Base-by-base conservation (phyloP, 2,113 vertebrate genomes). In the Globicephala melas region DNA sequence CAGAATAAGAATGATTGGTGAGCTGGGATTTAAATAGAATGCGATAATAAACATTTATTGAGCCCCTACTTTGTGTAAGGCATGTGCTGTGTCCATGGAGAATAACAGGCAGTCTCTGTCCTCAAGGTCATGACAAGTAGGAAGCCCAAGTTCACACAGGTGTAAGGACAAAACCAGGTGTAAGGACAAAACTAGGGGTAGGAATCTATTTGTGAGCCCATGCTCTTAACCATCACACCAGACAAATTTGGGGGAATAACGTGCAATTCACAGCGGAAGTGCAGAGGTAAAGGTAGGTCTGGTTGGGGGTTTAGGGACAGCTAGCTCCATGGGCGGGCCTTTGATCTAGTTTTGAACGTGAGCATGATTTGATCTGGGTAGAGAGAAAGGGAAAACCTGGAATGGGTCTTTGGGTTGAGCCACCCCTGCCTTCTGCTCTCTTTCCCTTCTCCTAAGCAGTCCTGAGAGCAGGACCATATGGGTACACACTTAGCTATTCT, bases 401-500 rank as follows among this genome's bases (percentile, higher is more conserved):
- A 47, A 2, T 33, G 55, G 3, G 9, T 38, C 26, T 83, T 58
- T 0, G 23, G 14, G 41, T 5, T 38, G 60, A 53, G 60, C 21
- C 2, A 1, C 13, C 36, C 5, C 18, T 20, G 18, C 77, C 33
- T 38, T 21, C 62, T 28, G 25, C 8, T 44, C 10, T 55, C 23
- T 25, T 50, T 68, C 0, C 55, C 13, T 14, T 33, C 53, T 31
- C 55, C 23, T 0, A 17, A 26, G 38, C 21, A 10, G 25, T 3
- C 6, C 20, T 14, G 12, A 21, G 25, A 36, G 26, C 9, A 5
- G 55, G 47, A 8, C n/a, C 53, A 9, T 2, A 3, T 13, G 8
- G 3, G 20, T 18, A n/a, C 9, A 7, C 0, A 0, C 23, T 9
- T 8, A n/a, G 47, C 58, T 55, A 5, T 41, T 85, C 50, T 23